phyloP scores from a whole-genome alignment of 2,888 invertebrate species.

The Eumacrocentrus americanus region DNA sequence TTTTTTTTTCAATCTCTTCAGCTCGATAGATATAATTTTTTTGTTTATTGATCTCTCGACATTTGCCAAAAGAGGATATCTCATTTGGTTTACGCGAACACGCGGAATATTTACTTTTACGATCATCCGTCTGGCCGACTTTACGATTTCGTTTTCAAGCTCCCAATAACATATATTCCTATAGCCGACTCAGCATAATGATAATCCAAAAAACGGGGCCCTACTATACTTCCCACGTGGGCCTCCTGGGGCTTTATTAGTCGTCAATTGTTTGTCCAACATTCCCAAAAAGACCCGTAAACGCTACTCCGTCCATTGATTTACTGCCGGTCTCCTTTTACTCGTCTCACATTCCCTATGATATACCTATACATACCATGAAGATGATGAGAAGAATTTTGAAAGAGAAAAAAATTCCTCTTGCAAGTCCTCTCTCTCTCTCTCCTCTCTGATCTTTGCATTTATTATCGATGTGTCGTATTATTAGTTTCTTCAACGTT shows the following conservation, averaged over 20 bases:
- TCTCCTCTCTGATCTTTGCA: too few species aligned
- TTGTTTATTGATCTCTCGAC: too few species aligned
- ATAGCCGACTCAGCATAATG: conserved; percentile 16
- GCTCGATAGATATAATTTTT: too few species aligned
- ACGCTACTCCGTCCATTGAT: conserved; percentile 52
- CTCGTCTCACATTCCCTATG: conserved; percentile 20
- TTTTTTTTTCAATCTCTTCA: too few species aligned
- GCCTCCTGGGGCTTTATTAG: conserved; percentile 56
- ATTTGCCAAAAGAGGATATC: not conserved
- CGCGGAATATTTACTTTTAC: conserved; percentile 26
- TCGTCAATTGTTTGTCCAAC: conserved; percentile 62
- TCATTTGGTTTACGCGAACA: conserved; percentile 26
- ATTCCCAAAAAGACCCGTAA: conserved; percentile 60
- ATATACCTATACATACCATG: too few species aligned
- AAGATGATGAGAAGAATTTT: conserved; percentile 3
- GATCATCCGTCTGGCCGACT: conserved; percentile 24
- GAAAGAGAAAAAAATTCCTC: conserved; percentile 19
- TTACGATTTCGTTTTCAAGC: conserved; percentile 27
- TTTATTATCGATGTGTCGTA: conserved; percentile 7
- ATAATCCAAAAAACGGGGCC: conserved; percentile 19
- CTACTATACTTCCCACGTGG: conserved; percentile 51
- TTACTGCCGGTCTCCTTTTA: conserved; percentile 48
- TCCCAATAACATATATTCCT: not conserved
- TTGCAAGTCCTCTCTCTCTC: conserved; percentile 25
- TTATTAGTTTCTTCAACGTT: conserved; percentile 5